These are phyloP conservation scores for Coracopsis vasa DNA, from an alignment of 2,113 vertebrate species.

Conservation along the genomic window DNA sequence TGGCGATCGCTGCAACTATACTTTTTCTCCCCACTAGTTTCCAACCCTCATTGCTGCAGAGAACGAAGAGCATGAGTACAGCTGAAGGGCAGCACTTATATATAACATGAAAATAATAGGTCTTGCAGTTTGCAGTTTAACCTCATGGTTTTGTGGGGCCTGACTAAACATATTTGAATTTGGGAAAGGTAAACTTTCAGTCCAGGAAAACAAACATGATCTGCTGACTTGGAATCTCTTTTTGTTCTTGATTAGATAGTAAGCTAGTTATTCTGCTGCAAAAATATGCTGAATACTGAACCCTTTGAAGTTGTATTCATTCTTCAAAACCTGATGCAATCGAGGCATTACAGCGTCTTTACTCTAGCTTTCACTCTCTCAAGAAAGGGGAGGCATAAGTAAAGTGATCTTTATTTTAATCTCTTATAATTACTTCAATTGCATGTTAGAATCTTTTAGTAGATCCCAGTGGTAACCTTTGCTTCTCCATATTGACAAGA, in stretches of 20 bases:
- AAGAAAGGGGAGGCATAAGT: neutral
- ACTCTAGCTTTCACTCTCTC: neutral
- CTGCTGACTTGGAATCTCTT: neutral
- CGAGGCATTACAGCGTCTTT: accelerated
- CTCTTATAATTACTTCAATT: neutral
- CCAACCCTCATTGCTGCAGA: neutral
- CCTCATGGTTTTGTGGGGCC: neutral
- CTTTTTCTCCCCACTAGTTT: neutral
- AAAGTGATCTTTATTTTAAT: neutral
- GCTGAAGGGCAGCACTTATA: neutral
- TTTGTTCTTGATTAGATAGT: neutral
- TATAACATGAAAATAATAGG: neutral
- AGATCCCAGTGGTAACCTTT: neutral
- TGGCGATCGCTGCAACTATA: accelerated
- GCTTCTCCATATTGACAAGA: neutral
- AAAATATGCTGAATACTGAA: neutral
- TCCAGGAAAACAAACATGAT: neutral
- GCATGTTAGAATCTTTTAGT: neutral
- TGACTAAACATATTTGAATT: neutral
- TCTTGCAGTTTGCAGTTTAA: neutral
- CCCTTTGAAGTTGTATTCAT: neutral
- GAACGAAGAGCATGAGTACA: neutral
- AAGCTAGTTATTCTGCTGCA: neutral
- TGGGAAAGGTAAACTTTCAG: neutral
- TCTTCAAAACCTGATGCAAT: neutral